phyloP scores from a whole-genome alignment of 2,797 vertebrate genomes.

The Intellagama lesueurii region DNA sequence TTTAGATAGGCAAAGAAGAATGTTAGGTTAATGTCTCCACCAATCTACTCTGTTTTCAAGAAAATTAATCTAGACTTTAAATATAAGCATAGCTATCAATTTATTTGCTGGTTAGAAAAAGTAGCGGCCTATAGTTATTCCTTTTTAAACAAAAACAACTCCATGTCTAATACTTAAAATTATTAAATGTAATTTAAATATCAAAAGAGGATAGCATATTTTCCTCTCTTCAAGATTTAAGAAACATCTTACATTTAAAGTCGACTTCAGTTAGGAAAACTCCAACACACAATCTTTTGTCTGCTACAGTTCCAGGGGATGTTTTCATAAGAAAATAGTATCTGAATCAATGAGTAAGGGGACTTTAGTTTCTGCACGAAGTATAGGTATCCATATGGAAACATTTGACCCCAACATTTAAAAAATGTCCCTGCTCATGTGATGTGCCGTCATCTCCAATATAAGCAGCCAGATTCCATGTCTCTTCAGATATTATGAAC shows the following conservation, averaged over 20 bases:
- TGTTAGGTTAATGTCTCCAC: slow-evolving; percentile 26
- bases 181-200: background rate
- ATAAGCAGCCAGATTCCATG: background rate
- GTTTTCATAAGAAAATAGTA: slow-evolving; percentile 29
- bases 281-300: background rate
- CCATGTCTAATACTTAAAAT: slow-evolving; percentile 23
- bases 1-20: slow-evolving; percentile 20
- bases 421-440: slow-evolving; percentile 4
- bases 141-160: background rate
- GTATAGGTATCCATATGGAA: slow-evolving; percentile 25
- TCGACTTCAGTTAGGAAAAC: slow-evolving; percentile 21
- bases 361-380: slow-evolving; percentile 23
- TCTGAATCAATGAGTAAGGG: slow-evolving; percentile 10
- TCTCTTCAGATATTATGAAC: background rate
- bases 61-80: slow-evolving; percentile 4
- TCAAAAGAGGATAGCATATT: background rate
- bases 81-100: background rate
- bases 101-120: background rate
- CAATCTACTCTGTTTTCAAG: background rate
- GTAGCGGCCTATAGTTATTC: background rate
- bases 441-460: slow-evolving; percentile 5
- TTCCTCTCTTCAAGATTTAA: background rate
- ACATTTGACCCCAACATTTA: slow-evolving; percentile 25
- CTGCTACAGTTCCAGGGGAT: background rate
- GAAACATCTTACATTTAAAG: background rate